Evolutionary conservation across 2,113 vertebrate species (phyloP).

Genomic region (Garra rufa): DNA sequence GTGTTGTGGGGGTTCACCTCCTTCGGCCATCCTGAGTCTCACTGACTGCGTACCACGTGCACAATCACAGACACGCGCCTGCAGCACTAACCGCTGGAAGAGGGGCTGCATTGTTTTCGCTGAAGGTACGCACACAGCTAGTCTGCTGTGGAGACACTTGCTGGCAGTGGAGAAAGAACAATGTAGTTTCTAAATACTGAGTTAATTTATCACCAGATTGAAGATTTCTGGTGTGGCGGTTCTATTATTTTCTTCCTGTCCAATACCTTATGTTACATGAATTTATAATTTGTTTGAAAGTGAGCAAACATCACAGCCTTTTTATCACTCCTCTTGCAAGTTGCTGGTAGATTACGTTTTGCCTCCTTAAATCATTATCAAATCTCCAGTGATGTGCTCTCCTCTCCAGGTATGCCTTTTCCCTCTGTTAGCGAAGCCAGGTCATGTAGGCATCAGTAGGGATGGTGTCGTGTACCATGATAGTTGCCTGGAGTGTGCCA

Average conservation of each 20-base stretch:
- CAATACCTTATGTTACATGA: neutral
- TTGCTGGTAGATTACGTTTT: neutral
- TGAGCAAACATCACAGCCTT: neutral
- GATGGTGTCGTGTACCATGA: constrained; percentile 70
- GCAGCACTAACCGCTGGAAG: no score
- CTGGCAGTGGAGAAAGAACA: neutral
- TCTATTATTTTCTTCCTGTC: neutral
- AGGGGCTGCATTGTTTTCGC: no score
- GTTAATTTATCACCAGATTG: neutral
- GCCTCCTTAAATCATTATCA: constrained; percentile 2
- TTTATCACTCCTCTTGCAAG: neutral
- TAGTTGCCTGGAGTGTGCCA: constrained; percentile 72
- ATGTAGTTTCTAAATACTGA: neutral
- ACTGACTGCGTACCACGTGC: no score
- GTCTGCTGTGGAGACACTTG: neutral
- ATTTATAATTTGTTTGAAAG: neutral
- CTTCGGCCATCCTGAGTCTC: no score
- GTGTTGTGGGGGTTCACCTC: no score
- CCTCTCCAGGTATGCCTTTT: constrained; percentile 46
- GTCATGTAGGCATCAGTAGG: constrained; percentile 68
- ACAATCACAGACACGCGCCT: no score
- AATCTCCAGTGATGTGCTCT: neutral
- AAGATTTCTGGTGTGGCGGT: neutral
- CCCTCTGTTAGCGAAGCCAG: constrained; percentile 60
- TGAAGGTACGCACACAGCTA: no score